Conservation (phyloP, 2,113 vertebrate genomes). For the Chrysemys picta region DNA sequence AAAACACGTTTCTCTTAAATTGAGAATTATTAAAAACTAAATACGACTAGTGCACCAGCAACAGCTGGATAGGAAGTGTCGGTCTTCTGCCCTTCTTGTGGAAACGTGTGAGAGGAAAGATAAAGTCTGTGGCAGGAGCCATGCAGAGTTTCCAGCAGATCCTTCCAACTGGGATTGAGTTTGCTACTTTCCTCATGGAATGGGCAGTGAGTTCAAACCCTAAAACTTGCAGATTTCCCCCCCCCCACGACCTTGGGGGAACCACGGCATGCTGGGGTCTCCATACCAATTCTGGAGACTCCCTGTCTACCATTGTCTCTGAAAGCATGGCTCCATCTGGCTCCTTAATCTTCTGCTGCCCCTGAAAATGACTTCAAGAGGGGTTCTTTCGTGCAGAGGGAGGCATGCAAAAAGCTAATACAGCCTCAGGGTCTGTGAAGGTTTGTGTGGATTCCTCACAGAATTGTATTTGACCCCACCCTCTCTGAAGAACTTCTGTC, state of each 20-base stretch:
- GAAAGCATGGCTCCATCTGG: not conserved
- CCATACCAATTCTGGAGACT: not conserved
- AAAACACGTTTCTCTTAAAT: not conserved
- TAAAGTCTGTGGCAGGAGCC: not conserved
- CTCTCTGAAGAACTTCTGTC: no score
- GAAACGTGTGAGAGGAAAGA: not conserved
- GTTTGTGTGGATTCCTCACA: not conserved
- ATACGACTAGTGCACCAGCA: constrained; percentile 5
- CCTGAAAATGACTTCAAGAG: not conserved
- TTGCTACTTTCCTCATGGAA: not conserved
- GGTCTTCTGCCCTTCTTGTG: not conserved
- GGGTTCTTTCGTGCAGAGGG: no score
- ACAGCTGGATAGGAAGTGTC: not conserved
- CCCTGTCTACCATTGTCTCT: not conserved
- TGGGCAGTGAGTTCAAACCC: not conserved
- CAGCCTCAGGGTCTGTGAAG: not conserved
- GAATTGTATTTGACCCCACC: no score
- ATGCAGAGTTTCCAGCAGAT: not conserved
- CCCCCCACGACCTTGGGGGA: not conserved
- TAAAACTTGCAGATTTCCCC: not conserved
- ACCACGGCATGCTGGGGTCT: not conserved
- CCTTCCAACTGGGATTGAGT: fast-evolving
- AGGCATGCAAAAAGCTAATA: not conserved
- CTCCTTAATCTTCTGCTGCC: not conserved
- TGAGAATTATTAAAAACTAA: constrained; percentile 29